These are phyloP conservation scores for Psococerastis gibbosa DNA, from an alignment of 2,888 invertebrate genomes.

Conservation along the genomic window DNA sequence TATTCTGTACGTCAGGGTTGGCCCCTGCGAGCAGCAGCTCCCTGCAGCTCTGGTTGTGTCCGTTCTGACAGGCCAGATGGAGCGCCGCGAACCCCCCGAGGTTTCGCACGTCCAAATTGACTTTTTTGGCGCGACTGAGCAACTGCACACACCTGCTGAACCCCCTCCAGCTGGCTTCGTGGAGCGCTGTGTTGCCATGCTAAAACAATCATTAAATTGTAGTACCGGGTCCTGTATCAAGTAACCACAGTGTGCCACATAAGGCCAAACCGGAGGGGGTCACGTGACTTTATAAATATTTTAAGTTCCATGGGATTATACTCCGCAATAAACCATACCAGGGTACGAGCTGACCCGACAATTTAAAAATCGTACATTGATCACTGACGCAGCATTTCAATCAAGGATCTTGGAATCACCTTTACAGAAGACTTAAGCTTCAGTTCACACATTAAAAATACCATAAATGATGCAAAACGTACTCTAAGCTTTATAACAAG, in stretches of 20 bases:
- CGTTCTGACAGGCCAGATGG: constrained; percentile 89
- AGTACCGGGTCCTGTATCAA: constrained; percentile 10
- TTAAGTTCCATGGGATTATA: no score
- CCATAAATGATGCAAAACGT: no score
- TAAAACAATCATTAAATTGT: constrained; percentile 28
- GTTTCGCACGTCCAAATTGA: constrained; percentile 45
- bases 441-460: no score
- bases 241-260: no score
- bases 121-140: constrained; percentile 40
- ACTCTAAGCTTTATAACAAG: no score
- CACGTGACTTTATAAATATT: no score
- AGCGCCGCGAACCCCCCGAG: constrained; percentile 83
- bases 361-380: no score
- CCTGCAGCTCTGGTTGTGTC: constrained; percentile 86
- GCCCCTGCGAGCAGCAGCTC: constrained; percentile 75
- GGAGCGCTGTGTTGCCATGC: constrained; percentile 87
- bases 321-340: no score
- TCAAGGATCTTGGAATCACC: no score
- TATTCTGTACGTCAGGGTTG: constrained; percentile 76
- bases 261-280: constrained; percentile 7
- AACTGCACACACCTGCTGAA: constrained; percentile 67
- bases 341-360: no score
- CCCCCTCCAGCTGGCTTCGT: constrained; percentile 92
- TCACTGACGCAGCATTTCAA: no score
- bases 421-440: no score